A percentile compares a stretch with the other conserved stretches of the same genome.
These are phyloP conservation scores for Glossophaga mutica DNA, from an alignment of 2,797 vertebrate species.

Conservation along the genomic window DNA sequence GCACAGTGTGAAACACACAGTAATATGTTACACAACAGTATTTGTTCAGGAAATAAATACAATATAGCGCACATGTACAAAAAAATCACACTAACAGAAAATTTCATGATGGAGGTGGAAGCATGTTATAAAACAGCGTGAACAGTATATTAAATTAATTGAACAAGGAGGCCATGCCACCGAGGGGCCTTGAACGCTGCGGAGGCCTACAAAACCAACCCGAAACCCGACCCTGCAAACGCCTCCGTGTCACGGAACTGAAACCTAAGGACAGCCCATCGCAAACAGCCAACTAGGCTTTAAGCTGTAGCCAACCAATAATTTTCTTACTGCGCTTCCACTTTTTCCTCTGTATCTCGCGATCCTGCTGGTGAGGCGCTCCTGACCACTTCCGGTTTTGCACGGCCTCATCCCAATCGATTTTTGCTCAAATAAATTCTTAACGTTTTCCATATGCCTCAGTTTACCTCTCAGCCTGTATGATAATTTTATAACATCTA, in stretches of 20 bases:
- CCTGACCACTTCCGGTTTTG: neutral
- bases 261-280: neutral
- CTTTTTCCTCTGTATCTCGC: neutral
- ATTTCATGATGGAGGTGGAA: neutral
- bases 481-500: neutral
- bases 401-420: neutral
- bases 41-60: neutral
- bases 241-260: neutral
- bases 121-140: neutral
- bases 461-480: neutral
- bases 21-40: neutral
- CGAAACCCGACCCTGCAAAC: neutral
- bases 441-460: neutral
- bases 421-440: neutral
- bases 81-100: neutral
- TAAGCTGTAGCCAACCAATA: neutral
- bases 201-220: neutral
- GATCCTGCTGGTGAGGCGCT: neutral
- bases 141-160: neutral
- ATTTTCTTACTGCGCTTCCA: neutral
- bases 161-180: neutral
- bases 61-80: neutral
- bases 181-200: neutral
- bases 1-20: neutral
- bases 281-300: neutral